Percentiles rank a stretch among this genome's conserved stretches.
These are phyloP conservation scores for Metopia argyrocephala DNA, from an alignment of 2,888 invertebrate genomes.

Conservation along the genomic window DNA sequence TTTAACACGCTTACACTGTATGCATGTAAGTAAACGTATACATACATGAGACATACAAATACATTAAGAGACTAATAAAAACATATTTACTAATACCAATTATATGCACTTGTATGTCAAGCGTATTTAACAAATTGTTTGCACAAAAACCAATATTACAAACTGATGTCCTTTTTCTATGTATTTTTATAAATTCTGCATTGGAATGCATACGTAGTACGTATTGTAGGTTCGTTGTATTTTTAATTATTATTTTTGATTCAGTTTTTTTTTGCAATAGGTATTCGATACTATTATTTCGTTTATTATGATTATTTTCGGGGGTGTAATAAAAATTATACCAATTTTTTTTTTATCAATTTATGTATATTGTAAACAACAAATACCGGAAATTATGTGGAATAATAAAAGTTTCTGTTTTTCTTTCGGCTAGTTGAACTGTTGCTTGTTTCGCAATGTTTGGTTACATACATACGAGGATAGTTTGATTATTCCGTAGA, in stretches of 20 bases:
- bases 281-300: neutral
- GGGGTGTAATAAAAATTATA: constrained; percentile 46
- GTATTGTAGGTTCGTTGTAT: neutral
- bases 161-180: no score
- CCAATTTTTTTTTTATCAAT: constrained; percentile 52
- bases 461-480: no score
- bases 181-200: neutral
- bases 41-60: constrained; percentile 9
- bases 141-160: constrained; percentile 15
- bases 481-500: no score
- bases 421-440: constrained; percentile 52
- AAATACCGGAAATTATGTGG: constrained; percentile 53
- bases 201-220: neutral
- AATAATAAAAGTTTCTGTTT: neutral
- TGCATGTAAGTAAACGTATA: neutral
- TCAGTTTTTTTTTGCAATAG: neutral
- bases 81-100: constrained; percentile 55
- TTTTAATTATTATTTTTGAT: neutral
- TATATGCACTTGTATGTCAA: constrained; percentile 50
- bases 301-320: constrained; percentile 31
- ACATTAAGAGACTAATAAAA: constrained; percentile 26
- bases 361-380: constrained; percentile 56
- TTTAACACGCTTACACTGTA: neutral
- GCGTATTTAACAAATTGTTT: constrained; percentile 62
- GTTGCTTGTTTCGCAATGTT: neutral